Evolutionary conservation across 2,888 invertebrate species (phyloP).

Genomic region (Monopis laevigella): DNA sequence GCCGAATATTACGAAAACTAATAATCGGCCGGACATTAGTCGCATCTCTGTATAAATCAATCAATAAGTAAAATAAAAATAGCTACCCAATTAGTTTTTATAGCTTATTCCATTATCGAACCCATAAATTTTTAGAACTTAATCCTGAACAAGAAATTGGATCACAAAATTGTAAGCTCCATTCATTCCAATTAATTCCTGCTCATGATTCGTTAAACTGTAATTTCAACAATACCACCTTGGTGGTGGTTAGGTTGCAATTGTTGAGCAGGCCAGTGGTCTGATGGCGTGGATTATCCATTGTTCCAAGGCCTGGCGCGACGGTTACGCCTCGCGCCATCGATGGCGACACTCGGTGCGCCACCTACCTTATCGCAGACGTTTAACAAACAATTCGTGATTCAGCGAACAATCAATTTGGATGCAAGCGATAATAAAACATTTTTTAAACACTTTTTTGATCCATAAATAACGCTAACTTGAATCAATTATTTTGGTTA

Average conservation of each 20-base stretch:
- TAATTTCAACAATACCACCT: background rate
- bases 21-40: too few relatives aligned
- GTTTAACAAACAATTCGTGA: constrained; percentile 6
- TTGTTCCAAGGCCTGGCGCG: constrained; percentile 52
- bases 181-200: background rate
- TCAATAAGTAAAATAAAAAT: too few relatives aligned
- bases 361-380: constrained; percentile 50
- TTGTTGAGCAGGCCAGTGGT: constrained; percentile 20
- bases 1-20: too few relatives aligned
- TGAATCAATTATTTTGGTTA: too few relatives aligned
- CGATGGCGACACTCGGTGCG: constrained; percentile 26
- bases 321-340: constrained; percentile 58
- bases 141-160: background rate
- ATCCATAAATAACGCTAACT: too few relatives aligned
- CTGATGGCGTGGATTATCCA: constrained; percentile 48
- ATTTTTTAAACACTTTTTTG: too few relatives aligned
- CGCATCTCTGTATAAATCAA: too few relatives aligned
- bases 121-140: too few relatives aligned
- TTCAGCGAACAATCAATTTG: too few relatives aligned
- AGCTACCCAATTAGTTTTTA: too few relatives aligned
- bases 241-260: background rate
- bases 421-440: too few relatives aligned
- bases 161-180: background rate
- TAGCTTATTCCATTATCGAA: too few relatives aligned
- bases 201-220: background rate